A percentile compares a stretch with the other conserved stretches of the same genome.
phyloP scores from a whole-genome alignment of 2,888 invertebrate genomes.

The Rhimphoctona megacephalus region DNA sequence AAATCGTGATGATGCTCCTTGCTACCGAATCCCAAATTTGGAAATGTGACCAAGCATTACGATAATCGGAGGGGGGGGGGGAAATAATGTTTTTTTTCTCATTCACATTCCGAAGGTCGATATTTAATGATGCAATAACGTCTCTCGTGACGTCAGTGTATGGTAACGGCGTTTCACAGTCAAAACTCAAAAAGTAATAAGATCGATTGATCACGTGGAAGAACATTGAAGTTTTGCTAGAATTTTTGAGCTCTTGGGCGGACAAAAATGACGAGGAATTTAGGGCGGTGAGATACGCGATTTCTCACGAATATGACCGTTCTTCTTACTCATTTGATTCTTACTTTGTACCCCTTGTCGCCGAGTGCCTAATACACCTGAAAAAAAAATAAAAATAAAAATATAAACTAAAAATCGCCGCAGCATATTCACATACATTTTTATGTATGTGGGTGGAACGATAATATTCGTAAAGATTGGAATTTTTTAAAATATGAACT shows the following conservation, averaged over 20 bases:
- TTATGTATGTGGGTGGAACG: slow-evolving; percentile 19
- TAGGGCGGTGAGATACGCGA: not conserved
- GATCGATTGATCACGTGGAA: not conserved
- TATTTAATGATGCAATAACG: slow-evolving; percentile 62
- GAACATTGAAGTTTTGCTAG: not conserved
- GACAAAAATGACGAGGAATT: not conserved
- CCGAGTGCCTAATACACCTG: slow-evolving; percentile 71
- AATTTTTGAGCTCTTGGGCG: not conserved
- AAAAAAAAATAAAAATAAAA: not conserved
- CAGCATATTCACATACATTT: slow-evolving; percentile 34
- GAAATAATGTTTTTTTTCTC: not conserved
- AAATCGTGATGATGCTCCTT: slow-evolving; percentile 9
- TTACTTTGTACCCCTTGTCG: slow-evolving; percentile 62
- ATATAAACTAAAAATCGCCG: slow-evolving; percentile 38
- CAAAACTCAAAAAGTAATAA: slow-evolving; percentile 34
- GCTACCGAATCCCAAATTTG: not conserved
- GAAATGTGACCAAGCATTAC: slow-evolving; percentile 48
- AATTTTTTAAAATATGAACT: slow-evolving; percentile 53
- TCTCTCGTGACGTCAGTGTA: slow-evolving; percentile 48
- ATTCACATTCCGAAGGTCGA: slow-evolving; percentile 51
- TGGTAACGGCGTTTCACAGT: slow-evolving; percentile 52
- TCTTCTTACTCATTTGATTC: slow-evolving; percentile 11
- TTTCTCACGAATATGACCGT: slow-evolving; percentile 20
- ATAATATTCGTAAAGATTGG: slow-evolving; percentile 59
- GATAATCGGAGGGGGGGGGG: slow-evolving; percentile 38